phyloP scores from a whole-genome alignment of 1,140 invertebrate species.

The Homalodisca vitripennis region DNA sequence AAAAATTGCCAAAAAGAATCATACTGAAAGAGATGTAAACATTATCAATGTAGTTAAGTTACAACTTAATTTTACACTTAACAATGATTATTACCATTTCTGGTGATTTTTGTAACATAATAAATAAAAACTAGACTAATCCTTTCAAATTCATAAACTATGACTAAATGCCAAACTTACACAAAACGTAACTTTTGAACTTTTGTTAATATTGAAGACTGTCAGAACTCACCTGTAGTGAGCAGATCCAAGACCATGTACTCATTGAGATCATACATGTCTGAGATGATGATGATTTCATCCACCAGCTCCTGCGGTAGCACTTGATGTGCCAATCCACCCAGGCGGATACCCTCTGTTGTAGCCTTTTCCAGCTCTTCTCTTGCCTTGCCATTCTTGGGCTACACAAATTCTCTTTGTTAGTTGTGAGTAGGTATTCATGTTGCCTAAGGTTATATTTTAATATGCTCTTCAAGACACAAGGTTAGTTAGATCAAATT shows the following conservation, averaged over 20 bases:
- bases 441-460: not conserved
- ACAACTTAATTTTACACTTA: too few relatives aligned
- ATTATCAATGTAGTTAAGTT: too few relatives aligned
- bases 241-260: constrained; percentile 85
- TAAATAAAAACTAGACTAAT: too few relatives aligned
- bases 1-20: too few relatives aligned
- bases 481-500: not conserved
- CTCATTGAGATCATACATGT: constrained; percentile 94
- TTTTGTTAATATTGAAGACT: too few relatives aligned
- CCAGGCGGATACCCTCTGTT: constrained; percentile 74
- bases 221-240: constrained; percentile 63
- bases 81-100: too few relatives aligned
- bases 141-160: too few relatives aligned
- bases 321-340: constrained; percentile 71
- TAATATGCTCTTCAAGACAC: not conserved
- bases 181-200: too few relatives aligned
- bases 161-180: too few relatives aligned
- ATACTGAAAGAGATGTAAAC: too few relatives aligned
- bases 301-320: constrained; percentile 83
- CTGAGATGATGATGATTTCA: constrained; percentile 88
- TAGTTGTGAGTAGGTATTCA: not conserved
- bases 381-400: constrained; percentile 73
- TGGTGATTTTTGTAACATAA: too few relatives aligned
- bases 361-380: constrained; percentile 78
- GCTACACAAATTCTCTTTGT: constrained; percentile 53